Evolutionary conservation across 2,888 invertebrate genomes (phyloP).

Genomic region (Macropis europaea): DNA sequence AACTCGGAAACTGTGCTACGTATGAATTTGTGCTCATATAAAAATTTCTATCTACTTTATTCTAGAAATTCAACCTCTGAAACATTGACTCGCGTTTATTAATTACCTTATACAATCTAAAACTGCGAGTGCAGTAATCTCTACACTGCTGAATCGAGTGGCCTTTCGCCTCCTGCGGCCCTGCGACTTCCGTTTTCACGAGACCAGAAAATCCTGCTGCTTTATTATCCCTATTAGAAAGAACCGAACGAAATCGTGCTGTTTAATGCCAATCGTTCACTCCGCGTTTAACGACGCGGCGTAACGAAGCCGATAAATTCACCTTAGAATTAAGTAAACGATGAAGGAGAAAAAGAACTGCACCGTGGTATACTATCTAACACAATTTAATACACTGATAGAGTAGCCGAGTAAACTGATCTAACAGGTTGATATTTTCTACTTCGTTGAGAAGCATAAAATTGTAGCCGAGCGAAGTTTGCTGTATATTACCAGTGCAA

Average conservation of each 20-base stretch:
- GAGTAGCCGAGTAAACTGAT: neutral
- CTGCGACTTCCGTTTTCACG: slow-evolving; percentile 71
- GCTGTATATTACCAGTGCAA: too few species aligned
- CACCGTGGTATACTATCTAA: too few species aligned
- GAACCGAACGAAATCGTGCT: slow-evolving; percentile 36
- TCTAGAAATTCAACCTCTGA: too few species aligned
- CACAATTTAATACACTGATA: neutral
- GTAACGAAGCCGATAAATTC: slow-evolving; percentile 40
- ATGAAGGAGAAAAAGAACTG: neutral
- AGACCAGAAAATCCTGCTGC: slow-evolving; percentile 45
- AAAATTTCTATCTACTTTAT: too few species aligned
- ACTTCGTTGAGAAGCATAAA: too few species aligned
- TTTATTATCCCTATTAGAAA: slow-evolving; percentile 42
- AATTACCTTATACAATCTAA: too few species aligned
- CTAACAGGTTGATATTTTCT: neutral
- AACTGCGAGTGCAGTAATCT: too few species aligned
- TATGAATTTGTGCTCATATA: too few species aligned
- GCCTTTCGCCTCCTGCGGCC: slow-evolving; percentile 62
- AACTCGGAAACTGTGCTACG: too few species aligned
- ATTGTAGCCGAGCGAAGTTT: too few species aligned
- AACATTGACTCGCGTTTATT: too few species aligned
- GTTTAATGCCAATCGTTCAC: slow-evolving; percentile 21
- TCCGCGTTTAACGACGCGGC: slow-evolving; percentile 4
- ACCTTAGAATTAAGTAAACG: neutral
- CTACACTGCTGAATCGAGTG: too few species aligned